Base-by-base conservation (phyloP, 2,888 invertebrate genomes). In the Eugnorisma glareosa region DNA sequence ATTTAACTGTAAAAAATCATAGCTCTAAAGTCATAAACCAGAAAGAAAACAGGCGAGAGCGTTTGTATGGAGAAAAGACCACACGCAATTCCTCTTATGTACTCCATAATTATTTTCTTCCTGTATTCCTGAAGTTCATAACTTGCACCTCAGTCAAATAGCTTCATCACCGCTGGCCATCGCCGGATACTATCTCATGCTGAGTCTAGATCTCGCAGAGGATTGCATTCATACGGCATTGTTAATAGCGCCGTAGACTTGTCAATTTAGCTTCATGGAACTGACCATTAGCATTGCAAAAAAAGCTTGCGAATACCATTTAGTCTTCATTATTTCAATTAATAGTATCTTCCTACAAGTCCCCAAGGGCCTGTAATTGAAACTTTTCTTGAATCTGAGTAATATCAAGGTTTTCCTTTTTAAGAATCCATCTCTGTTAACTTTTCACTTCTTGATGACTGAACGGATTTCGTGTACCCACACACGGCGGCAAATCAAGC, bases 91-190 rank as follows among this genome's bases (percentile, higher is more conserved):
- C n/a, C n/a, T n/a, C n/a, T n/a, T n/a, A n/a, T n/a, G n/a, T n/a
- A n/a, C n/a, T n/a, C n/a, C n/a, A n/a, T n/a, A n/a, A n/a, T n/a
- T n/a, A n/a, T n/a, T n/a, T n/a, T n/a, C n/a, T n/a, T n/a, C n/a
- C 15, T 57, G 1, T 8, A 37, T 21, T 28, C 28, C 35, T 8
- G 5, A 73, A 72, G 76, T 48, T 73, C 10, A 15, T 79, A 15
- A 69, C 80, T 85, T 85, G 86, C 43, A 35, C 85, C 77, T 68
- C 63, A 68, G 13, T 15, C 15, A 59, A 83, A 86, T 75, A 71
- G 71, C 86, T 86, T 85, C 86, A 86, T 86, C 84, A 78, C 63
- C 15, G 43, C 61, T 74, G 24, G 66, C 84, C 64, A 61, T 83
- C 15, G 35, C 59, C 61, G 68, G 21, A 83, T 83, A 74, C 70